Conservation (phyloP, 2,797 vertebrate genomes). For the Coregonus suidteri region DNA sequence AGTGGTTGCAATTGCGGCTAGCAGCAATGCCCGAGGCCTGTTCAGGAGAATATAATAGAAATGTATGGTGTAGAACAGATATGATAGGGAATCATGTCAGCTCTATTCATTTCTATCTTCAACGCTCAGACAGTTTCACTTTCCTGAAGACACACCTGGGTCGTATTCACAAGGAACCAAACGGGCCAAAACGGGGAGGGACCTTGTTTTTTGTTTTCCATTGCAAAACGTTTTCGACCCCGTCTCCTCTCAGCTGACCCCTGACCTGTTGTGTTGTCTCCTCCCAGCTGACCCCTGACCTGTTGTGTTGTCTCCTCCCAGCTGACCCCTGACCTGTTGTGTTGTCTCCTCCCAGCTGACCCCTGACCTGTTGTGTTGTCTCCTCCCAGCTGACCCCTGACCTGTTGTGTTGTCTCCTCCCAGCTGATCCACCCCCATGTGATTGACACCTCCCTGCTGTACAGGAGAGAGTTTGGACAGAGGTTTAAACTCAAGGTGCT, state of each 20-base stretch:
- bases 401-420: slow-evolving; percentile 25
- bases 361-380: neutral
- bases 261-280: neutral
- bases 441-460: slow-evolving; percentile 90
- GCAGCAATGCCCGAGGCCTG: too few species aligned
- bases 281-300: neutral
- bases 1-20: too few species aligned
- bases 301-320: neutral
- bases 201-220: too few species aligned
- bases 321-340: neutral
- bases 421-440: slow-evolving; percentile 88
- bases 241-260: neutral
- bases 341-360: neutral
- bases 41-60: too few species aligned
- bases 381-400: neutral
- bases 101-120: too few species aligned
- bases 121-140: too few species aligned
- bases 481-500: slow-evolving; percentile 88
- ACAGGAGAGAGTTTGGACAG: slow-evolving; percentile 74
- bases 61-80: too few species aligned
- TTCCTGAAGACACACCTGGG: too few species aligned
- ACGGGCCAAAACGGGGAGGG: too few species aligned
- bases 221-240: too few species aligned
- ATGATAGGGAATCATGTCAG: too few species aligned
- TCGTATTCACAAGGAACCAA: too few species aligned